Evolutionary conservation across 2,113 vertebrate genomes (phyloP).

Genomic region (Megalops atlanticus): DNA sequence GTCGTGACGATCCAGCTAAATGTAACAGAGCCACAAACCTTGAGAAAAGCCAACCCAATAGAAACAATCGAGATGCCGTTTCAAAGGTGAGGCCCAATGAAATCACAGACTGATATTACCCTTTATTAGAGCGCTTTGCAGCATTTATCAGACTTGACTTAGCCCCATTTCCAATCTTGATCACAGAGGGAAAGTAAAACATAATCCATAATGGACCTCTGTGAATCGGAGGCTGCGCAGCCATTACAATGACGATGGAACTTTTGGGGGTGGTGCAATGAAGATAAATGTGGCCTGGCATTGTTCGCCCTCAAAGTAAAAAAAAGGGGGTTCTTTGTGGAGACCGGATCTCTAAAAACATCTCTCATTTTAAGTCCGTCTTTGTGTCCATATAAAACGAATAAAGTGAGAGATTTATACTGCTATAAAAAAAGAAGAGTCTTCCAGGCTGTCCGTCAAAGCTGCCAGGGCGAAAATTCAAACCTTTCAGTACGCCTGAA

Average conservation of each 20-base stretch:
- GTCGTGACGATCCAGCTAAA: too few relatives aligned
- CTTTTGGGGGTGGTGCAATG: not conserved
- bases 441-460: not conserved
- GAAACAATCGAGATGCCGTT: not conserved
- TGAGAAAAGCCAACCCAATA: not conserved
- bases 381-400: not conserved
- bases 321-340: not conserved
- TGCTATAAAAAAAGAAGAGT: not conserved
- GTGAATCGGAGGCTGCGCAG: not conserved
- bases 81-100: not conserved
- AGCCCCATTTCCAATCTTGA: not conserved
- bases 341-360: conserved; percentile 1
- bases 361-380: not conserved
- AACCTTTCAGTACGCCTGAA: not conserved
- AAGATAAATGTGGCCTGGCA: not conserved
- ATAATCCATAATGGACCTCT: not conserved
- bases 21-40: too few relatives aligned
- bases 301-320: not conserved
- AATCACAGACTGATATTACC: not conserved
- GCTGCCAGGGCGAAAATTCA: not conserved
- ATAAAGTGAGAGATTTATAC: not conserved
- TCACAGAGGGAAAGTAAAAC: not conserved
- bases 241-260: not conserved
- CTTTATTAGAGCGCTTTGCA: not conserved
- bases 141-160: not conserved